Evolutionary conservation across 2,797 vertebrate genomes (phyloP).

Genomic region (Onychomys torridus): DNA sequence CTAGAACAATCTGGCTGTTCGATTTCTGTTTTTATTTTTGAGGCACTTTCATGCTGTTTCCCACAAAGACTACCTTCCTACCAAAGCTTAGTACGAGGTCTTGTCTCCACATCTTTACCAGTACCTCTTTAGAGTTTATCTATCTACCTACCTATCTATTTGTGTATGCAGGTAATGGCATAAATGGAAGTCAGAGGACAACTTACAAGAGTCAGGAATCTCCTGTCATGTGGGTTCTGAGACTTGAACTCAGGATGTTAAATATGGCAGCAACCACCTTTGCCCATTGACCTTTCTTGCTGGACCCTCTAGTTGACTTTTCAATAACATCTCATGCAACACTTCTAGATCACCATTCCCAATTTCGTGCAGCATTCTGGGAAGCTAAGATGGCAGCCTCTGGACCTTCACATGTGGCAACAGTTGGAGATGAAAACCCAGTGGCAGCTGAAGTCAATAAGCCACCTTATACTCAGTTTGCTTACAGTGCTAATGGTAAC

Average conservation of each 20-base stretch:
- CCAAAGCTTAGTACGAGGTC: background rate
- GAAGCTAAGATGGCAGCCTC: background rate
- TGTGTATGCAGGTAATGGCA: background rate
- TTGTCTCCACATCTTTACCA: background rate
- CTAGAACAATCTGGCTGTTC: background rate
- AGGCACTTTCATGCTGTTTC: background rate
- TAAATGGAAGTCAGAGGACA: background rate
- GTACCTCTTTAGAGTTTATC: background rate
- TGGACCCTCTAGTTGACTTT: background rate
- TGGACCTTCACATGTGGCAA: background rate
- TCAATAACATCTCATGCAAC: background rate
- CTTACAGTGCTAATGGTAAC: background rate
- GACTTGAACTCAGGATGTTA: background rate
- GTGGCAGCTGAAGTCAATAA: background rate
- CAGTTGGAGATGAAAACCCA: background rate
- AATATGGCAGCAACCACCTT: background rate
- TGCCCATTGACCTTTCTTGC: background rate
- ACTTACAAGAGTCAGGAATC: background rate
- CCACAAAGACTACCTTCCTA: background rate
- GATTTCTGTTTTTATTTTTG: background rate
- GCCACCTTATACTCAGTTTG: background rate
- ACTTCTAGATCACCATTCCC: background rate
- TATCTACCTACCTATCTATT: background rate
- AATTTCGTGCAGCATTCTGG: background rate
- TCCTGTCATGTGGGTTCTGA: background rate